A percentile compares a stretch with the other conserved stretches of the same genome.
Evolutionary conservation across 2,113 vertebrate genomes (phyloP).

Genomic region (human (Homo sapiens)): GRCh38 chr1:40748501-40749000

Average conservation of each 20-base stretch:
- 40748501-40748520: background rate
- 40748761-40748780: slow-evolving; percentile 11
- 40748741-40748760: background rate
- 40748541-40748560: slow-evolving; percentile 12
- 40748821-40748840: slow-evolving; percentile 22
- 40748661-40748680: background rate
- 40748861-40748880: background rate
- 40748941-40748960: background rate
- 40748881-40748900: background rate
- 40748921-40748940: background rate
- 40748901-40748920: background rate
- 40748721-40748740: background rate
- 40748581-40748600: slow-evolving; percentile 15
- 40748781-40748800: background rate
- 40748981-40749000: slow-evolving; percentile 7
- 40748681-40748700: background rate
- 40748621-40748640: background rate
- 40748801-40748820: background rate
- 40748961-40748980: background rate
- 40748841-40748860: background rate
- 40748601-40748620: background rate
- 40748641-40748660: background rate
- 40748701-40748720: slow-evolving; percentile 13
- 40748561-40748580: background rate
- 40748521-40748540: background rate